Base-by-base conservation (phyloP, 2,888 invertebrate genomes). In the Dryobota labecula region DNA sequence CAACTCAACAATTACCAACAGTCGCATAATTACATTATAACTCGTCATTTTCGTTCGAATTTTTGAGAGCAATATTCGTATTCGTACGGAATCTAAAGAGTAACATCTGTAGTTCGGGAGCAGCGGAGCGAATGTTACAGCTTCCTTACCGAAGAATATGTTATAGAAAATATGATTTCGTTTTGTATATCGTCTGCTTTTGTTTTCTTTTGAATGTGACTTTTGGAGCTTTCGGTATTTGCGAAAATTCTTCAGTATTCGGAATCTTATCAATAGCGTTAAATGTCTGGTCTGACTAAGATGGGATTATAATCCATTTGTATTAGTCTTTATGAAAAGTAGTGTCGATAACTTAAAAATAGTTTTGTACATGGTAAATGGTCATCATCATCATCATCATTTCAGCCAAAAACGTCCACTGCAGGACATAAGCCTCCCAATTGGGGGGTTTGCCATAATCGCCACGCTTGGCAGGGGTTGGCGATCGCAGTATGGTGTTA, bases 61-160 rank as follows among this genome's bases (percentile, higher is more conserved):
- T 87, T 87, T 85, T 78, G 73, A 73, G 68, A 82, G 80, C 80
- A 84, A 86, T 86, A 86, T 84, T 82, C 81, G 65, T 86, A 78
- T 75, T 76, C 79, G 69, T 72, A 57, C 73, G 67, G 68, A 69
- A 75, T 83, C 78, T 74, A 53, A 73, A 71, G 80, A 75, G 83
- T 67, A 87, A 83, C 89, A 90, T 89, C 88, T 90, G 90, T 80
- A 84, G 79, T 77, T 77, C 69, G 61, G 70, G 66, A 68, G 69
- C 81, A 83, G 69, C 83, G 77, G 77, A 81, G 82, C 84, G 74
- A 68, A 67, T 30, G 72, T 78, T 84, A 86, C 84, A 80, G 81
- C 86, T 87, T 86, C 80, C 84, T 77, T 77, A 72, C 70, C 43
- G 60, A 74, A 69, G 83, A 87, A 87, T 89, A 85, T 87, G 78